Conservation (phyloP, 1,140 invertebrate genomes). For the Anastatus disparis region DNA sequence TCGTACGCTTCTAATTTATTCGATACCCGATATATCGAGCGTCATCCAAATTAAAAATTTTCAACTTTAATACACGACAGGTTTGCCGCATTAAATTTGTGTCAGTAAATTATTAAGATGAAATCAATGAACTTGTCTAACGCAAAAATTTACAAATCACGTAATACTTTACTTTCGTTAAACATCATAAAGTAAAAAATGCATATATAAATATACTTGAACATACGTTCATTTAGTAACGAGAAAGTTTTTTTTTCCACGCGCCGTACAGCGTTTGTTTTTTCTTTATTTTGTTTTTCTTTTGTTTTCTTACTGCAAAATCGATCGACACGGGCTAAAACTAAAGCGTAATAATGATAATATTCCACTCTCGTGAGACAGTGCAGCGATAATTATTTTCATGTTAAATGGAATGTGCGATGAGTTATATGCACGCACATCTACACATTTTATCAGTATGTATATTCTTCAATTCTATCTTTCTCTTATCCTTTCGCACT, state of each 20-base stretch:
- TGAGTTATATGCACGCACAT: neutral
- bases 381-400: constrained; percentile 15
- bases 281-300: neutral
- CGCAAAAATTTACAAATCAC: neutral
- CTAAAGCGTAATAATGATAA: constrained; percentile 7
- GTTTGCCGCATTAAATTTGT: constrained; percentile 1
- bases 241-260: no score
- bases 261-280: neutral
- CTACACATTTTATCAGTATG: neutral
- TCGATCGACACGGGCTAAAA: neutral
- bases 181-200: no score
- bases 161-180: no score
- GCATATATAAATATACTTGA: no score
- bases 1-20: no score
- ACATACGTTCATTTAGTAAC: no score
- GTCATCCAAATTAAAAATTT: constrained; percentile 17
- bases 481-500: no score
- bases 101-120: constrained; percentile 14
- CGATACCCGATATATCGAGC: neutral
- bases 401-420: constrained; percentile 17
- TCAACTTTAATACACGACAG: neutral
- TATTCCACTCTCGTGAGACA: neutral
- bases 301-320: no score
- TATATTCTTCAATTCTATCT: no score
- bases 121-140: neutral